These are phyloP conservation scores for Thalassarche chlororhynchos DNA, from an alignment of 2,113 vertebrate species.

Conservation along the genomic window DNA sequence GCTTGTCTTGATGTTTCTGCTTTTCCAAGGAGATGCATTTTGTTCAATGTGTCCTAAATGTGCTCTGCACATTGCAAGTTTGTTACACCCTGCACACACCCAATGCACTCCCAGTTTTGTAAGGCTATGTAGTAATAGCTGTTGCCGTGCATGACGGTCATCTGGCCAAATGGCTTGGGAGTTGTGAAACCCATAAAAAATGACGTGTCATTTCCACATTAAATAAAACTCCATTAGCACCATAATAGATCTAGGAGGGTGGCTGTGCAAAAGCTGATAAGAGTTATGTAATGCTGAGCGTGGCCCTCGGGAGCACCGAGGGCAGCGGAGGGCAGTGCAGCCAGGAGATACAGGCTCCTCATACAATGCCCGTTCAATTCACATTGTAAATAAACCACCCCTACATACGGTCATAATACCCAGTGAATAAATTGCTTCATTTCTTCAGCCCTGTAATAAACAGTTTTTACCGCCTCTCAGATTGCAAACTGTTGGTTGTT, in stretches of 20 bases:
- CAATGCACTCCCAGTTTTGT: not conserved
- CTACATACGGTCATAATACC: not conserved
- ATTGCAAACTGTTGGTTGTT: not conserved
- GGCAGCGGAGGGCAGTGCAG: not conserved
- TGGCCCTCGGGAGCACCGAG: accelerated
- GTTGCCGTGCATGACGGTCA: accelerated
- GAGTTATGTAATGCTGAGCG: accelerated
- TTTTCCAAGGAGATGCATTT: not conserved
- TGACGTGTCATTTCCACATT: not conserved
- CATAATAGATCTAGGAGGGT: not conserved
- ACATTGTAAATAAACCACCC: not conserved
- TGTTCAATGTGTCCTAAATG: not conserved
- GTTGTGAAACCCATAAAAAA: not conserved
- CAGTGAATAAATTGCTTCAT: not conserved
- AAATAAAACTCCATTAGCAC: not conserved
- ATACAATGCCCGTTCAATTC: not conserved
- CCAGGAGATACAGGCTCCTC: not conserved
- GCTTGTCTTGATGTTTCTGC: not conserved
- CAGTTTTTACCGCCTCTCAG: not conserved
- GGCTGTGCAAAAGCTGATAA: not conserved
- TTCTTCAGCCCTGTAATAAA: not conserved
- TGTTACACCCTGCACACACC: not conserved
- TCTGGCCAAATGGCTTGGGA: not conserved
- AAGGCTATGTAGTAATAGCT: not conserved
- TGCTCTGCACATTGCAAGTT: not conserved